Evolutionary conservation across 2,797 vertebrate species (phyloP).

Genomic region (Arctocebus calabarensis): DNA sequence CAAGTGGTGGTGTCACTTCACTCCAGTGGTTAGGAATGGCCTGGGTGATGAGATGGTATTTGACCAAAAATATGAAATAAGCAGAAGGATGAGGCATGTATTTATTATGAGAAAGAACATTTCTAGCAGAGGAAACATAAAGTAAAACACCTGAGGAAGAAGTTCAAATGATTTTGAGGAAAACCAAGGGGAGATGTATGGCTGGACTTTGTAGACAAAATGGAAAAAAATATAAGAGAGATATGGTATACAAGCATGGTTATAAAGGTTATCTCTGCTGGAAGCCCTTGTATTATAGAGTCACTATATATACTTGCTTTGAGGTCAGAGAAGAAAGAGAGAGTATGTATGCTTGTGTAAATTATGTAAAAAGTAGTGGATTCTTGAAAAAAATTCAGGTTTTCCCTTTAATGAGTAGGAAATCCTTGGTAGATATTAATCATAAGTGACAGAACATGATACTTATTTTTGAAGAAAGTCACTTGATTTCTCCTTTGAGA

Average conservation of each 20-base stretch:
- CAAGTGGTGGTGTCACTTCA: background rate
- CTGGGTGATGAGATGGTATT: background rate
- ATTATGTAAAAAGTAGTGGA: background rate
- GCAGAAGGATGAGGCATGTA: background rate
- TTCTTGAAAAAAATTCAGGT: background rate
- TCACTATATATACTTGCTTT: background rate
- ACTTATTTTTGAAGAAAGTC: background rate
- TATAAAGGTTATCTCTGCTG: background rate
- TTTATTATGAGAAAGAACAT: background rate
- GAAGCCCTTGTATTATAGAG: background rate
- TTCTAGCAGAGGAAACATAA: background rate
- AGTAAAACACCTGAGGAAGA: background rate
- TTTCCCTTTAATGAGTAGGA: background rate
- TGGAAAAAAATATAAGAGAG: background rate
- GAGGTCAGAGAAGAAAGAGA: background rate
- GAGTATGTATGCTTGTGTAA: background rate
- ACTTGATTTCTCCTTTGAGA: background rate
- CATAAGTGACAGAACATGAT: background rate
- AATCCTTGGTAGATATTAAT: background rate
- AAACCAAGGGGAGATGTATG: background rate
- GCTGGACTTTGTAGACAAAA: background rate
- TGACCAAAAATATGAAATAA: background rate
- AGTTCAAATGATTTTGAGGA: background rate
- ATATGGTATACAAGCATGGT: fast-evolving
- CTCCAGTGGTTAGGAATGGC: background rate